phyloP scores from a whole-genome alignment of 2,888 invertebrate genomes.

The Plutella xylostella region DNA sequence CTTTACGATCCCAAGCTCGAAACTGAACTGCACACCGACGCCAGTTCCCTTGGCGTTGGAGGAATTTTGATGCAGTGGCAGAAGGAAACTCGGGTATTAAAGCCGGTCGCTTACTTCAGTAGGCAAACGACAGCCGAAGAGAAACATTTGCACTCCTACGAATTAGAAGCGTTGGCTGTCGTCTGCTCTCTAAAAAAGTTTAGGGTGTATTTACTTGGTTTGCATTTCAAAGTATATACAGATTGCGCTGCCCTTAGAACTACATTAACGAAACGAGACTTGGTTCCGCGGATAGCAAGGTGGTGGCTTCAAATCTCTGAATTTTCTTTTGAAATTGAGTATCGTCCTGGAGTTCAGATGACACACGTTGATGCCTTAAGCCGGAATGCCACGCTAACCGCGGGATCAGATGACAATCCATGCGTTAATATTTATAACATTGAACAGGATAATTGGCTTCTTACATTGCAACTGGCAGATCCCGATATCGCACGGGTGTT shows the following conservation, averaged over 20 bases:
- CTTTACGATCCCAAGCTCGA: constrained; percentile 18
- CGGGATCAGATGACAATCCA: not conserved
- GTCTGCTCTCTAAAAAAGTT: constrained; percentile 16
- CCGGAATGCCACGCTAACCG: constrained; percentile 10
- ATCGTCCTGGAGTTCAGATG: constrained; percentile 18
- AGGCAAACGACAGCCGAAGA: constrained; percentile 18
- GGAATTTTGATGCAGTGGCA: constrained; percentile 13
- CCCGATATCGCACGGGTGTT: constrained; percentile 1
- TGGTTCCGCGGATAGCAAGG: constrained; percentile 21
- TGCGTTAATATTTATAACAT: not conserved
- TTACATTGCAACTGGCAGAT: not conserved
- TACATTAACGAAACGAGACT: constrained; percentile 19
- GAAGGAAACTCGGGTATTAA: constrained; percentile 4
- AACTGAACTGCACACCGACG: constrained; percentile 23
- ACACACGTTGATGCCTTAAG: constrained; percentile 23
- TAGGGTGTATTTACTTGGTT: constrained; percentile 18
- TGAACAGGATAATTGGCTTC: not conserved
- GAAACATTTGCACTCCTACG: constrained; percentile 23
- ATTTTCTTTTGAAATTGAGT: constrained; percentile 21
- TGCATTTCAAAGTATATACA: constrained; percentile 8
- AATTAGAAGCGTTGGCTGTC: constrained; percentile 23
- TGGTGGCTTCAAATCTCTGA: constrained; percentile 23
- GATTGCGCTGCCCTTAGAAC: constrained; percentile 22
- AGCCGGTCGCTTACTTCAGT: constrained; percentile 16
- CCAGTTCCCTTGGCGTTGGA: constrained; percentile 19